A percentile compares a stretch with the other conserved stretches of the same genome.
Conservation (phyloP, 2,113 vertebrate species). For the Pterocles gutturalis region DNA sequence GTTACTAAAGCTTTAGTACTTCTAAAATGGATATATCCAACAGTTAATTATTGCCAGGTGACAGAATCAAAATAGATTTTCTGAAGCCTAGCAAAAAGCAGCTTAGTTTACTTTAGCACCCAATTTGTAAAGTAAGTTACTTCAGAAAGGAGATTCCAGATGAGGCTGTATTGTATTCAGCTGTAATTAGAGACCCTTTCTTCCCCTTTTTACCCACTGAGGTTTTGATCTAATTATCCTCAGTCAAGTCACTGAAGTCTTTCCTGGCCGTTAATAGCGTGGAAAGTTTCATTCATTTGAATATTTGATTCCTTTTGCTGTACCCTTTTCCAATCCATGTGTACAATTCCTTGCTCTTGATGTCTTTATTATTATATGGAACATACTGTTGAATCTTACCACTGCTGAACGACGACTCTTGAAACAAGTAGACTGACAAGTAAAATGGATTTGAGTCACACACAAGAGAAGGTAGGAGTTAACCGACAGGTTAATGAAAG, state of each 20-base stretch:
- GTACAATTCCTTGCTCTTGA: not conserved
- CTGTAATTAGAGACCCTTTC: not conserved
- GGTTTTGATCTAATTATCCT: not conserved
- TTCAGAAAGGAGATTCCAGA: not conserved
- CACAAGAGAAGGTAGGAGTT: not conserved
- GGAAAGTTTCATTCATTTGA: not conserved
- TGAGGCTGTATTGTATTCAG: not conserved
- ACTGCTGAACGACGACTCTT: not conserved
- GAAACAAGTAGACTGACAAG: not conserved
- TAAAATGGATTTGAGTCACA: not conserved
- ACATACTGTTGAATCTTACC: not conserved
- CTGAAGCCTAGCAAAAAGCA: not conserved
- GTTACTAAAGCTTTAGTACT: not conserved
- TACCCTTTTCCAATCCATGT: not conserved
- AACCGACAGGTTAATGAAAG: not conserved
- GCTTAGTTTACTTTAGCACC: conserved; percentile 16
- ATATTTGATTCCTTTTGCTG: not conserved
- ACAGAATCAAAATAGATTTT: not conserved
- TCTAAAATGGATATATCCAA: not conserved
- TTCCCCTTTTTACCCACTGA: not conserved
- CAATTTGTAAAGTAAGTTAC: not conserved
- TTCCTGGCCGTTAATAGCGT: not conserved
- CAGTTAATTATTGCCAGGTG: not conserved
- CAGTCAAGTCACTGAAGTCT: not conserved
- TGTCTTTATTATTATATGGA: not conserved